phyloP scores from a whole-genome alignment of 1,140 invertebrate genomes.

The Bombus consobrinus region DNA sequence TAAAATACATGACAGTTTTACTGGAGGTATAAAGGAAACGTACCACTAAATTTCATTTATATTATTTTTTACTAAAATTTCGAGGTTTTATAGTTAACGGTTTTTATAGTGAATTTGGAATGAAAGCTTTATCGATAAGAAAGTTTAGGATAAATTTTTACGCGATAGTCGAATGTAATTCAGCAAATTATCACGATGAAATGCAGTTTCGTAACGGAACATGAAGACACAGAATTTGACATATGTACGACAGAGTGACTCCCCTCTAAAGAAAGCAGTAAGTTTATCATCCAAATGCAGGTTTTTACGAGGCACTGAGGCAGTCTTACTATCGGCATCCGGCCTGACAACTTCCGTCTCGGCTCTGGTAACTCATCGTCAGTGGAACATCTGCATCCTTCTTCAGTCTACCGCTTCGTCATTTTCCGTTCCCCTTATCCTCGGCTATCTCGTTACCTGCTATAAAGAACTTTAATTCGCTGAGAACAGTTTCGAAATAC shows the following conservation, averaged over 20 bases:
- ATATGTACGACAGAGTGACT: neutral
- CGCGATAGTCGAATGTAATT: neutral
- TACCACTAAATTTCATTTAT: too few species aligned
- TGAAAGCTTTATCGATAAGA: too few species aligned
- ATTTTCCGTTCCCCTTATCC: slow-evolving; percentile 23
- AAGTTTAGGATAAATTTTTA: too few species aligned
- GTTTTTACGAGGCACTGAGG: slow-evolving; percentile 43
- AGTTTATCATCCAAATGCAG: slow-evolving; percentile 43
- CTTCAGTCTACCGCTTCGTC: slow-evolving; percentile 22
- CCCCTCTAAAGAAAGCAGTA: slow-evolving; percentile 2
- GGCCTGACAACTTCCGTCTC: slow-evolving; percentile 59
- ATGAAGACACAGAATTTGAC: neutral
- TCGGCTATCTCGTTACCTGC: slow-evolving; percentile 48
- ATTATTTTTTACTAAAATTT: too few species aligned
- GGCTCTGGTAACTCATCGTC: slow-evolving; percentile 52
- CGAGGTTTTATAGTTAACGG: too few species aligned
- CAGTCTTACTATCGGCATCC: slow-evolving; percentile 59
- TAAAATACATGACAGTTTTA: too few species aligned
- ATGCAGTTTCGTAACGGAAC: neutral
- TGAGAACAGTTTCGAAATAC: slow-evolving; percentile 36
- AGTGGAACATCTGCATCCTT: slow-evolving; percentile 57
- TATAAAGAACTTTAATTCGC: slow-evolving; percentile 40
- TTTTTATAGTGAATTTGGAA: too few species aligned
- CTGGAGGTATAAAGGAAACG: too few species aligned
- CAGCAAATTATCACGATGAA: too few species aligned